Evolutionary conservation across 2,113 vertebrate species (phyloP), one percentile per base, ranked within the genome.

Genomic region (Nycticorax nycticorax): DNA sequence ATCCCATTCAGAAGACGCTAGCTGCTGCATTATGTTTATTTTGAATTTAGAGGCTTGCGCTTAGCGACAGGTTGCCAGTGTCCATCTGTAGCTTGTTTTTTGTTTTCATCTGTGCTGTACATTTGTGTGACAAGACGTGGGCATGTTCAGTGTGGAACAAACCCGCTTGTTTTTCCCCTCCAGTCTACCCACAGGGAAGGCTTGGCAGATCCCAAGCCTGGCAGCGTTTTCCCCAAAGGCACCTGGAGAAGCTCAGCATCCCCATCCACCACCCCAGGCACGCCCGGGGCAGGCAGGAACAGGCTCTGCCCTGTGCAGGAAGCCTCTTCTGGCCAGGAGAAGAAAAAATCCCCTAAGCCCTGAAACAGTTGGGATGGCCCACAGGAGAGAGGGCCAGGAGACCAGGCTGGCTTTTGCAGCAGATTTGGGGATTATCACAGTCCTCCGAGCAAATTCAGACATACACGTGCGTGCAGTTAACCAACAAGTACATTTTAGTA

Each of bases 21-120:
- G 84, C 87, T 82, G 69, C 91, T 77, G 84, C 86, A 72, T 62
- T 78, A 14, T 91, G 89, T 95, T 95, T 94, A 94, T 97, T 93
- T 94, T 79, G 57, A 45, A 92, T 93, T 60, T 37, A 32, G 62
- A 96, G 78, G 14, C 93, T 96, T 85, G 81, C 94, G 94, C 95
- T 93, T 93, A 96, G 95, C 30, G 30, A 96, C 95, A 96, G 96
- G 91, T 95, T 96, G 91, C 94, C 80, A 59, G 45, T 95, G 94
- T 96, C 95, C 96, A 97, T 96, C 94, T 95, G 97, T 74, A 76
- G 84, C 95, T 95, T 96, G 95, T 95, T 97, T 97, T 96, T 94
- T 97, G 96, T 96, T 97, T 92, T 85, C 89, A 91, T 82, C 95
- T n/a, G 0, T 91, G 95, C 94, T 91, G 68, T 85, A 94, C 88